phyloP scores from a whole-genome alignment of 2,888 invertebrate species.

The Xestoiulus laeticollis region DNA sequence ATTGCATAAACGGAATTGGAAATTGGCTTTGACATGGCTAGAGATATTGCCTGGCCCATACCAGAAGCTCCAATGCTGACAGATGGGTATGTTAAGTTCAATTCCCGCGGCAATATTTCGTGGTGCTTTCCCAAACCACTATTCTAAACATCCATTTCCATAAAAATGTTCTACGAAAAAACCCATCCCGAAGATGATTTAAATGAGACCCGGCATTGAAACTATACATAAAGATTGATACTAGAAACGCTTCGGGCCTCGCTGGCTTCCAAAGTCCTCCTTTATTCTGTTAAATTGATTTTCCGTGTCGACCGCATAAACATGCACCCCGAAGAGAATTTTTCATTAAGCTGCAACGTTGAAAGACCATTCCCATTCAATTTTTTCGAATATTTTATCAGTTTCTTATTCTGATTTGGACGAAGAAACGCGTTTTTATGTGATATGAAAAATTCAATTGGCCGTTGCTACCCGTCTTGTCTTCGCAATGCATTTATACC shows the following conservation, averaged over 20 bases:
- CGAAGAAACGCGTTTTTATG: neutral
- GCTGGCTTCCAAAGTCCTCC: neutral
- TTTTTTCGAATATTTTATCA: neutral
- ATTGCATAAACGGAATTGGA: neutral
- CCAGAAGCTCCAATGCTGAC: neutral
- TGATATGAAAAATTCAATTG: neutral
- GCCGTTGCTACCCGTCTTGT: neutral
- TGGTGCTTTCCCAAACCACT: neutral
- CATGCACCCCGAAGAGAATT: slow-evolving; percentile 1
- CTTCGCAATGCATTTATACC: neutral
- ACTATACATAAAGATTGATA: neutral
- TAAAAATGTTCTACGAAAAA: neutral
- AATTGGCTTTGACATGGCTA: neutral
- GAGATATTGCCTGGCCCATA: neutral
- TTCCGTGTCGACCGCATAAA: neutral
- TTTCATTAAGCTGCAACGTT: neutral
- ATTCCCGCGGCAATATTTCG: neutral
- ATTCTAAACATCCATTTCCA: neutral
- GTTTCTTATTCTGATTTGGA: neutral
- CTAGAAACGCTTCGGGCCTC: neutral
- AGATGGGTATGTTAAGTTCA: neutral
- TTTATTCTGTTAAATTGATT: neutral
- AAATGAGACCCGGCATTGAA: neutral
- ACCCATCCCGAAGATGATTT: neutral
- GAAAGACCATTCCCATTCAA: neutral